phyloP scores from a whole-genome alignment of 2,797 vertebrate species.

The Emydoidea blandingii region DNA sequence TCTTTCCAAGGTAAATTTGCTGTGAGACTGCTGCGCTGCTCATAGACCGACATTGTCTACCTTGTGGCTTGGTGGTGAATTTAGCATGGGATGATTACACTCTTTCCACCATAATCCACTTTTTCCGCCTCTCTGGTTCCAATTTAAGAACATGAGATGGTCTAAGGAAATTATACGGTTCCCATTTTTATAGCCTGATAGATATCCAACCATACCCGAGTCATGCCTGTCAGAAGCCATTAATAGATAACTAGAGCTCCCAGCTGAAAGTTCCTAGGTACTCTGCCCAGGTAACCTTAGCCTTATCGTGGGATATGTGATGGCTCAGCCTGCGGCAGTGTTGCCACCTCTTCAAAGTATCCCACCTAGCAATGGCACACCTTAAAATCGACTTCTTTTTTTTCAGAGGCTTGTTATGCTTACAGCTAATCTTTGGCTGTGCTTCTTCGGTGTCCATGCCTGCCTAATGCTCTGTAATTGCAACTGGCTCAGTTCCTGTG shows the following conservation, averaged over 20 bases:
- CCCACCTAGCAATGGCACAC: background rate
- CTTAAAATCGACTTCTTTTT: background rate
- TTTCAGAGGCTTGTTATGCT: background rate
- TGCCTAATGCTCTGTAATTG: background rate
- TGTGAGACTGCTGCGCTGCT: background rate
- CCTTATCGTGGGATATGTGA: rapidly evolving
- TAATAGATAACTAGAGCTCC: background rate
- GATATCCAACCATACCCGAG: background rate
- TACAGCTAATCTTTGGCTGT: constrained; percentile 32
- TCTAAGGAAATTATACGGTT: background rate
- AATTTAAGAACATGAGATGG: background rate
- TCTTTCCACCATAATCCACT: background rate
- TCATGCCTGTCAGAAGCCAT: background rate
- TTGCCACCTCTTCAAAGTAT: background rate
- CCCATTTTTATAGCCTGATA: background rate
- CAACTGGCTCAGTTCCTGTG: background rate
- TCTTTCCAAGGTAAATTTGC: background rate
- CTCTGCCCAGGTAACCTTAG: background rate
- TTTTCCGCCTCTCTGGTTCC: background rate
- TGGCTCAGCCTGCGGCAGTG: rapidly evolving
- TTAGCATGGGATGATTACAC: background rate
- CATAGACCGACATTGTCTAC: background rate
- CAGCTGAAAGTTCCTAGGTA: background rate
- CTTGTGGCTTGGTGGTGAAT: background rate
- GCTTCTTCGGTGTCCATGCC: background rate